Evolutionary conservation across 2,888 invertebrate species (phyloP).

Genomic region (Heteropelma amictum): DNA sequence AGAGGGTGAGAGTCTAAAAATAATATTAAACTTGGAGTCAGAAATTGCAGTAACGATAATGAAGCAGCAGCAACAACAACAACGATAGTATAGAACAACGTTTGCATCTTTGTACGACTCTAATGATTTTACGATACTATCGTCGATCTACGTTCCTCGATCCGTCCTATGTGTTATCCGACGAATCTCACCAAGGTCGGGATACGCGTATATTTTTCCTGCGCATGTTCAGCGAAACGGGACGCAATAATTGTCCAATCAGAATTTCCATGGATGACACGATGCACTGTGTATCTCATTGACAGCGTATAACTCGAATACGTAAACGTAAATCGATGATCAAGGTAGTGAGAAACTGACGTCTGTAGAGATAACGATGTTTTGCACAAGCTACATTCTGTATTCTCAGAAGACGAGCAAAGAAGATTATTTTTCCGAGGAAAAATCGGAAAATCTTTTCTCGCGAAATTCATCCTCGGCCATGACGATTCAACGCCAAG

Average conservation of each 20-base stretch:
- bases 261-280: conserved; percentile 48
- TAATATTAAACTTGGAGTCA: no score
- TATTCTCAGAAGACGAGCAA: background rate
- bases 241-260: conserved; percentile 59
- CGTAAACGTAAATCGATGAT: no score
- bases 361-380: no score
- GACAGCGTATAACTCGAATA: no score
- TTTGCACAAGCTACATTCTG: no score
- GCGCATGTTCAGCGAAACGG: conserved; percentile 59
- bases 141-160: conserved; percentile 28
- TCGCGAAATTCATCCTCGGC: conserved; percentile 24
- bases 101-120: no score
- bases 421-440: conserved; percentile 27
- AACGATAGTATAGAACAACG: no score
- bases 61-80: no score
- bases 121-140: no score
- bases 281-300: no score
- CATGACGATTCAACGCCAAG: background rate
- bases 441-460: background rate
- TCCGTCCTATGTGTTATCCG: conserved; percentile 39
- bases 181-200: conserved; percentile 41
- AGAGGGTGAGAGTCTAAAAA: conserved; percentile 81
- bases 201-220: conserved; percentile 4
- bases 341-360: no score
- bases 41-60: no score